Evolutionary conservation across 1,140 invertebrate genomes (phyloP).

Genomic region (Sarcophaga bullata): DNA sequence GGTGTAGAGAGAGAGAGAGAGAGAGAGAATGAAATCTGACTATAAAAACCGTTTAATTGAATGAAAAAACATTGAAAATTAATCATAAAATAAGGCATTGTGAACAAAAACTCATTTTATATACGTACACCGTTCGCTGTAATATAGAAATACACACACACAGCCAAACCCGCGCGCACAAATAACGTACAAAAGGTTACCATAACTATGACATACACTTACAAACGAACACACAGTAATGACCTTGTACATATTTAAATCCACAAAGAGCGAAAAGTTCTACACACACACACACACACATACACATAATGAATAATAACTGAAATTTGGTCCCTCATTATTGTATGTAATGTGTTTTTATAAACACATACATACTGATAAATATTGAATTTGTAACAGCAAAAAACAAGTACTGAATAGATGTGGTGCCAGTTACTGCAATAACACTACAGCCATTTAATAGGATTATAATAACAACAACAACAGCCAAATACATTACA

Average conservation of each 20-base stretch:
- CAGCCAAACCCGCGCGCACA: neutral
- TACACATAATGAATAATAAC: too few relatives aligned
- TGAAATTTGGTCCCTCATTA: too few relatives aligned
- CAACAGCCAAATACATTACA: neutral
- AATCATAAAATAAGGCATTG: neutral
- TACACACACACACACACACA: constrained; percentile 8
- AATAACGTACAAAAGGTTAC: too few relatives aligned
- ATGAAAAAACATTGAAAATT: constrained; percentile 7
- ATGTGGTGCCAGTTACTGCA: neutral
- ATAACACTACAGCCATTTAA: neutral
- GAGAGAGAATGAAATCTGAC: neutral
- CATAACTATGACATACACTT: too few relatives aligned
- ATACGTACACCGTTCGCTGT: neutral
- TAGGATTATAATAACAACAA: neutral
- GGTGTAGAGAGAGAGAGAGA: neutral
- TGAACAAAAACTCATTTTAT: neutral
- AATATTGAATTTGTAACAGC: neutral
- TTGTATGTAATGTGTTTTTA: too few relatives aligned
- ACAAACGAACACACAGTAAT: too few relatives aligned
- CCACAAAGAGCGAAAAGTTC: too few relatives aligned
- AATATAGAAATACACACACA: constrained; percentile 19
- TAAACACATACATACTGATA: neutral
- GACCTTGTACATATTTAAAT: too few relatives aligned
- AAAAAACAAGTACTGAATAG: neutral
- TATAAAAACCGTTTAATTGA: constrained; percentile 1